phyloP scores from a whole-genome alignment of 2,888 invertebrate species.

The Xanthorhoe spadicearia region DNA sequence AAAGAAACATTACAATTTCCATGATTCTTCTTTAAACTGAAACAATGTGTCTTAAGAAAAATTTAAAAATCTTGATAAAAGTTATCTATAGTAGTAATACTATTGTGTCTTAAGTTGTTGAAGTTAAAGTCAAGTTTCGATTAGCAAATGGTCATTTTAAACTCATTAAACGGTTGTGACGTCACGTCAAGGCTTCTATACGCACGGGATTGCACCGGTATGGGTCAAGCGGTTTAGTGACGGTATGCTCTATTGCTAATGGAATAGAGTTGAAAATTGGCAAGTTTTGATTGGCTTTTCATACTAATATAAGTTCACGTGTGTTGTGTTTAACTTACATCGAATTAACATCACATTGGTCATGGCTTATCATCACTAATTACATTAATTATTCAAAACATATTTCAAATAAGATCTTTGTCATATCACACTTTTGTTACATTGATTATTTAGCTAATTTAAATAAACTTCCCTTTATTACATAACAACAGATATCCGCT shows the following conservation, averaged over 20 bases:
- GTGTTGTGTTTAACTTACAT: conserved; percentile 19
- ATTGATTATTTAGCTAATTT: not conserved
- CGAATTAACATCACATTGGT: conserved; percentile 17
- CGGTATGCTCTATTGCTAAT: conserved; percentile 53
- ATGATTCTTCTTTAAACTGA: not conserved
- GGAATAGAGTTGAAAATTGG: conserved; percentile 40
- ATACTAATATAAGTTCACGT: conserved; percentile 27
- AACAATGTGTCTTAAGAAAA: too few relatives aligned
- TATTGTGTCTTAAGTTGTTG: not conserved
- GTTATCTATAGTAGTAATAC: too few relatives aligned
- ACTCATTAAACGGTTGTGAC: conserved; percentile 29
- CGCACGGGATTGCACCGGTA: conserved; percentile 62
- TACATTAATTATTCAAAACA: conserved; percentile 1
- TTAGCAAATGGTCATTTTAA: conserved; percentile 26
- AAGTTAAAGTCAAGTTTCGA: conserved; percentile 4
- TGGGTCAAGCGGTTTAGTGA: conserved; percentile 66
- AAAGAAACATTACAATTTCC: not conserved
- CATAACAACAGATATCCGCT: not conserved
- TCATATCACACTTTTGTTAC: not conserved
- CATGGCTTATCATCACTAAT: conserved; percentile 18
- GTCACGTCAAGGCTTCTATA: conserved; percentile 61
- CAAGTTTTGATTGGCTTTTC: conserved; percentile 35
- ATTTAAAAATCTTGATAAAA: too few relatives aligned
- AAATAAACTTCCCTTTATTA: not conserved
- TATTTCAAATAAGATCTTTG: not conserved